A percentile compares a stretch with the other conserved stretches of the same genome.
phyloP scores from a whole-genome alignment of 2,888 invertebrate species.

The Rosalia funebris region DNA sequence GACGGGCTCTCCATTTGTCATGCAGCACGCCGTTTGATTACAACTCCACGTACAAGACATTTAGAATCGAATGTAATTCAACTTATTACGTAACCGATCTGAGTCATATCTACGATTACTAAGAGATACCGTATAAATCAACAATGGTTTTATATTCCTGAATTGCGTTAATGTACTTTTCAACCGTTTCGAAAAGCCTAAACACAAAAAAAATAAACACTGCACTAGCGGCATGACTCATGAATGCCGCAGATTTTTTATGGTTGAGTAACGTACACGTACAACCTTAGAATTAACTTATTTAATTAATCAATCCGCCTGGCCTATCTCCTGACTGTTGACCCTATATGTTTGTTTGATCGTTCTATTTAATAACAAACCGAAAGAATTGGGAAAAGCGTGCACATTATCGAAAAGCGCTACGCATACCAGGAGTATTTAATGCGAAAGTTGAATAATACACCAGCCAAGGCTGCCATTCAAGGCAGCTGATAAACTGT shows the following conservation, averaged over 20 bases:
- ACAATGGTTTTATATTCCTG: neutral
- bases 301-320: slow-evolving; percentile 36
- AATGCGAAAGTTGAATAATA: slow-evolving; percentile 15
- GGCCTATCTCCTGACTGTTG: slow-evolving; percentile 36
- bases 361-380: slow-evolving; percentile 2
- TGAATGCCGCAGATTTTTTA: slow-evolving; percentile 30
- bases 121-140: slow-evolving; percentile 8
- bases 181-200: neutral
- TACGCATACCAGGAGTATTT: neutral
- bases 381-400: too few species aligned
- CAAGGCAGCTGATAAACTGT: slow-evolving; percentile 18
- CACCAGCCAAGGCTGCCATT: slow-evolving; percentile 10
- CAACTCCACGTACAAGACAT: slow-evolving; percentile 6
- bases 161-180: neutral
- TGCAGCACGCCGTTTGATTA: slow-evolving; percentile 10
- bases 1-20: slow-evolving; percentile 13
- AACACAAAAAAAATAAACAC: slow-evolving; percentile 9
- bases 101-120: slow-evolving; percentile 29
- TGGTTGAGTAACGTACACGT: slow-evolving; percentile 40
- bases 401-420: slow-evolving; percentile 3
- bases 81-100: slow-evolving; percentile 27
- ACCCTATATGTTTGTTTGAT: slow-evolving; percentile 24
- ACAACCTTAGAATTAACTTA: slow-evolving; percentile 35
- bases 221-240: slow-evolving; percentile 16
- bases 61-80: slow-evolving; percentile 16